Evolutionary conservation across 2,797 vertebrate species (phyloP).

Genomic region (Pampus argenteus): DNA sequence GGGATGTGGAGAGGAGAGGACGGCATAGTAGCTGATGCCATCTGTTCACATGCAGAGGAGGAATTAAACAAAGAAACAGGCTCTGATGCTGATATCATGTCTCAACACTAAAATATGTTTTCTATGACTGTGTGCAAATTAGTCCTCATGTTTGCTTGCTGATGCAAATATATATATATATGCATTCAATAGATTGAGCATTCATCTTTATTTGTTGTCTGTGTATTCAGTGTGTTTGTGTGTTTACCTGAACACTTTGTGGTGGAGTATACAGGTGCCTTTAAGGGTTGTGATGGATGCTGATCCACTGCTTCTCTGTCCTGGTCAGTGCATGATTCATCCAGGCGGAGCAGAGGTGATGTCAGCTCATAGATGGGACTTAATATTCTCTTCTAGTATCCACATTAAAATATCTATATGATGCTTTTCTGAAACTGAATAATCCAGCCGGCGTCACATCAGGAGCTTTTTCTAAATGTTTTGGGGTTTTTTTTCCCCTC

Average conservation of each 20-base stretch:
- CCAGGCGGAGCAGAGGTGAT: slow-evolving; percentile 41
- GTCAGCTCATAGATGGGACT: slow-evolving; percentile 50
- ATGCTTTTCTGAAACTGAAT: not conserved
- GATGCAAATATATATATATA: too few relatives aligned
- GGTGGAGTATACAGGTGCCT: not conserved
- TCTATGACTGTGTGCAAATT: slow-evolving; percentile 1
- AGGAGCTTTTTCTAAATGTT: slow-evolving; percentile 53
- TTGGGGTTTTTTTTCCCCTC: too few relatives aligned
- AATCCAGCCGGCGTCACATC: too few relatives aligned
- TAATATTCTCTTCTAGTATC: slow-evolving; percentile 28
- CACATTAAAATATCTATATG: slow-evolving; percentile 15
- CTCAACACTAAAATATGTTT: slow-evolving; percentile 21
- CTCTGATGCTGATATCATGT: slow-evolving; percentile 25
- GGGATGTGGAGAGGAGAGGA: slow-evolving; percentile 32
- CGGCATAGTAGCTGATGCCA: slow-evolving; percentile 46
- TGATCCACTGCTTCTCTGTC: slow-evolving; percentile 17
- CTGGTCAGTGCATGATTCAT: slow-evolving; percentile 39
- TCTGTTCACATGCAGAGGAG: slow-evolving; percentile 48
- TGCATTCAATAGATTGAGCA: not conserved
- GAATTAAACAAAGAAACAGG: slow-evolving; percentile 58
- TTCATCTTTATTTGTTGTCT: too few relatives aligned
- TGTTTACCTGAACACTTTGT: not conserved
- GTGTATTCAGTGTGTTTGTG: too few relatives aligned
- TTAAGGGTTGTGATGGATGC: not conserved
- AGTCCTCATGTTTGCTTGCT: not conserved